Evolutionary conservation across 2,888 invertebrate genomes (phyloP).

Genomic region (Mesoligia furuncula): DNA sequence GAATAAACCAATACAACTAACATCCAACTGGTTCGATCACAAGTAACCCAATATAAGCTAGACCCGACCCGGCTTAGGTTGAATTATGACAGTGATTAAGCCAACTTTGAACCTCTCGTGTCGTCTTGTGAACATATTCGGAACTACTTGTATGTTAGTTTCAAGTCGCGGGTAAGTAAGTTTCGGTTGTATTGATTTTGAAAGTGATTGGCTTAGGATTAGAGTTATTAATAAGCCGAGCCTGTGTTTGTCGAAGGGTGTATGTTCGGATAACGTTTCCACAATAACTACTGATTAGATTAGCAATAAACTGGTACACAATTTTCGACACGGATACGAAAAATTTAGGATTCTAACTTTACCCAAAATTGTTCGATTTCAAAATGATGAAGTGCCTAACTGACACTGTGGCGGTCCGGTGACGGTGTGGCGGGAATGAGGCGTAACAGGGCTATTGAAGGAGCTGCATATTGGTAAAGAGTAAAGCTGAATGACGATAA

Average conservation of each 20-base stretch:
- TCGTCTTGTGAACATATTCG: slow-evolving; percentile 53
- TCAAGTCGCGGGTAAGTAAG: slow-evolving; percentile 21
- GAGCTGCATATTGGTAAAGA: not conserved
- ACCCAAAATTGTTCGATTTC: no score
- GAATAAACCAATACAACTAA: slow-evolving; percentile 37
- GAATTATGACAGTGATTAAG: slow-evolving; percentile 73
- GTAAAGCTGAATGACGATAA: not conserved
- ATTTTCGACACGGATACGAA: not conserved
- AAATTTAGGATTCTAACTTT: not conserved
- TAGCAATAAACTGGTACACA: not conserved
- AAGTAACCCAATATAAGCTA: slow-evolving; percentile 59
- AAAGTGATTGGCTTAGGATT: slow-evolving; percentile 45
- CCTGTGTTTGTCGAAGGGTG: not conserved
- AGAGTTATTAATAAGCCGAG: slow-evolving; percentile 16
- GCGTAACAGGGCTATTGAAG: not conserved
- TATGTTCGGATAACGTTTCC: not conserved
- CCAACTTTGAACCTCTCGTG: slow-evolving; percentile 60
- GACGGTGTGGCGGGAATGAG: no score
- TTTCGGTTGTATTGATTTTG: slow-evolving; percentile 50
- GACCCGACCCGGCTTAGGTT: slow-evolving; percentile 56
- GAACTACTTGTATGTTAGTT: slow-evolving; percentile 49
- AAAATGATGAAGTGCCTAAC: no score
- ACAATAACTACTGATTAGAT: not conserved
- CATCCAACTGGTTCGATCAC: slow-evolving; percentile 35
- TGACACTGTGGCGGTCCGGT: not conserved